Evolutionary conservation across 2,797 vertebrate genomes (phyloP), one percentile per base, ranked within the genome.

Genomic region (Harpagifer antarcticus): DNA sequence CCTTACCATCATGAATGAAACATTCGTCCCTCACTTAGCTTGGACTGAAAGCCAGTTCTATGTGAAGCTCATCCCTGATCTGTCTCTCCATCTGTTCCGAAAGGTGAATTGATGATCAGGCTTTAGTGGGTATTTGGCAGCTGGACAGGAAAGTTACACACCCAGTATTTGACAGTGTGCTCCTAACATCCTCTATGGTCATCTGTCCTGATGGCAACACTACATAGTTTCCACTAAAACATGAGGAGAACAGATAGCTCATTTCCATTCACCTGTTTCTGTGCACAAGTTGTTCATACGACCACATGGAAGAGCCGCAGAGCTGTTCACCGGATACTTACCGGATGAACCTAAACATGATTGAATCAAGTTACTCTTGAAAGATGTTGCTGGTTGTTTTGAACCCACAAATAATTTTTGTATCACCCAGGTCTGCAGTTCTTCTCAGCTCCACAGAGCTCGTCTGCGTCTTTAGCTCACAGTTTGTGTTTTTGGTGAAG

Each of bases 51-150:
- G 56, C 12, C 45, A 57, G 42, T 49, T 72, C 49, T 66, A 42
- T 48, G 44, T 54, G 53, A 79, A 59, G 71, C 53, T 65, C 44
- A 59, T 72, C 12, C 73, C 64, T 61, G 64, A 78, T 76, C 68
- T 75, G 52, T 76, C 69, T 56, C 67, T 56, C 60, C 69, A 23
- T 86, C 66, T 88, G 74, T 88, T 81, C 76, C 80, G 81, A 75
- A 83, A 72, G 64, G 58, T 68, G 58, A 85, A 90, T 76, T 68
- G 80, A 83, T 89, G 64, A 77, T 45, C 20, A 49, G 68, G 72
- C 78, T 83, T 85, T 89, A 87, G 85, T 87, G 81, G 83, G 76
- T 81, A 82, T 81, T 86, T 91, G 89, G 88, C 90, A 84, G 76
- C 66, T 82, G 63, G 61, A 84, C 83, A 89, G 85, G 85, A 85